Conservation (phyloP, 2,113 vertebrate species). For the mouse (Mus musculus) region GRCm39 chr1:59438501-59439000, state of each 20-base stretch:
- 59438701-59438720: not conserved
- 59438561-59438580: no score
- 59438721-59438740: not conserved
- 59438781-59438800: conserved; percentile 58
- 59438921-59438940: conserved; percentile 65
- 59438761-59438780: conserved; percentile 39
- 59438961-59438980: conserved; percentile 44
- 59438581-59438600: not conserved
- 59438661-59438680: conserved; percentile 26
- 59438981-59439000: conserved; percentile 38
- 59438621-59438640: not conserved
- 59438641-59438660: conserved; percentile 60
- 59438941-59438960: conserved; percentile 12
- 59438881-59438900: conserved; percentile 43
- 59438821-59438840: not conserved
- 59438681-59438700: not conserved
- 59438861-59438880: conserved; percentile 49
- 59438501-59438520: no score
- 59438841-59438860: not conserved
- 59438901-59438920: conserved; percentile 73
- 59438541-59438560: no score
- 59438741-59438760: not conserved
- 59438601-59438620: not conserved
- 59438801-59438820: conserved; percentile 46
- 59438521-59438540: no score